Conservation (phyloP, 92 coral and sea anemone genomes). For the Siderastrea radians region DNA sequence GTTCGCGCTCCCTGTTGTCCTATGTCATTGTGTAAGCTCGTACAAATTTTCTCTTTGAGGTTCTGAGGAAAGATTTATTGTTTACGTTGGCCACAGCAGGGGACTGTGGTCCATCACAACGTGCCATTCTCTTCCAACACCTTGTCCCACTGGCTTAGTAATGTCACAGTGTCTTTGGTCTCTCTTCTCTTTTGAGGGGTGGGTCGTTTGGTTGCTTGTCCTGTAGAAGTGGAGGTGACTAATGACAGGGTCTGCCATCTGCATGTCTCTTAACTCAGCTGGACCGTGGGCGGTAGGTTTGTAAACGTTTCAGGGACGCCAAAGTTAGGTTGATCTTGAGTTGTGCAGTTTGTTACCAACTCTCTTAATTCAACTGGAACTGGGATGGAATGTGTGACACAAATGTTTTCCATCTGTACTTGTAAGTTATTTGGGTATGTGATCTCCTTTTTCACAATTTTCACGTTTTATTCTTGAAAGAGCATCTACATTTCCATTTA, state of each 20-base stretch:
- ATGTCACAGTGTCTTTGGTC: constrained; percentile 15
- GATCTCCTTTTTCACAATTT: neutral
- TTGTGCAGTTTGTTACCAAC: neutral
- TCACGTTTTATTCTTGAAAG: constrained; percentile 53
- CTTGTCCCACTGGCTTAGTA: constrained; percentile 67
- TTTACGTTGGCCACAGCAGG: constrained; percentile 29
- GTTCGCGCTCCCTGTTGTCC: constrained; percentile 72
- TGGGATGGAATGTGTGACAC: neutral
- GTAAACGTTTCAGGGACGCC: neutral
- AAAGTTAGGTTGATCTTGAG: neutral
- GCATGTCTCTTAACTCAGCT: neutral
- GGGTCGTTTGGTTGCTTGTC: neutral
- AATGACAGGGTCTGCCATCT: neutral
- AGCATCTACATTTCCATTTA: constrained; percentile 71
- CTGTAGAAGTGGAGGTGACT: neutral
- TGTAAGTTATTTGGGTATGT: neutral
- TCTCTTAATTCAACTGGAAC: neutral
- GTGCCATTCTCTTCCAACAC: constrained; percentile 41
- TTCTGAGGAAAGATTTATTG: constrained; percentile 67
- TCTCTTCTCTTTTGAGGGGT: constrained; percentile 4
- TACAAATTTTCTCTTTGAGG: constrained; percentile 59
- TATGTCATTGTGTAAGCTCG: constrained; percentile 61
- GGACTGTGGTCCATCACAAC: constrained; percentile 52
- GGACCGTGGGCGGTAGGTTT: constrained; percentile 1
- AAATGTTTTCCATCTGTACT: neutral